Base-by-base conservation (phyloP, 2,888 invertebrate genomes). In the Mesopsocus fuscifrons region DNA sequence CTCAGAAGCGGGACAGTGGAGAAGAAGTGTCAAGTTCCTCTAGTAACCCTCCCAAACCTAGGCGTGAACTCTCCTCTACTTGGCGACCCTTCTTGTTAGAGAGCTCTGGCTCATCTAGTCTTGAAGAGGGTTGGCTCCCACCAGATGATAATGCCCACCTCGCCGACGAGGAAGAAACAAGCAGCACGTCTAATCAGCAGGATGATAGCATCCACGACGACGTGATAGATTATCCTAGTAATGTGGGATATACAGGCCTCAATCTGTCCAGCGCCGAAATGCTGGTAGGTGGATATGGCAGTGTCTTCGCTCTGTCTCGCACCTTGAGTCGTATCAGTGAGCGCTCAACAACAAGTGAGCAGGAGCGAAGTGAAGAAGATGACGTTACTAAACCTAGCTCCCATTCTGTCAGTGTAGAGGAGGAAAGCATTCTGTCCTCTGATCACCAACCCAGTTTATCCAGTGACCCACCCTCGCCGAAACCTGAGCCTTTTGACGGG, bases 261-360 rank as follows among this genome's bases (percentile, higher is more conserved):
- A 66, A 68, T 1, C 58, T 65, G 2, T 68, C 72, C 51, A 65
- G 69, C 1, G 66, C 74, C 1, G 81, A 80, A 55, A 41, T 44
- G 45, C 73, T 80, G 35, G 67, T 80, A 41, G 69, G 72, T 38
- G 77, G 76, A 6, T 80, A 79, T 53, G 77, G 51, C 22, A 71
- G 76, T 46, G 77, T 77, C 34, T 84, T 81, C 60, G 74, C 77
- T 1, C 56, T 78, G 17, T 75, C 76, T 0, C 69, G 87, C 34
- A 87, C 87, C 0, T 65, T 87, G 21, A 85, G 85, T 1, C 67
- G 87, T 48, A 88, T 88, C 55, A 87, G 85, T 1, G 88, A 88
- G 61, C 69, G 85, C 34, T 87, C 85, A 50, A 87, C 87, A 8
- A 83, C 84, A 9, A 85, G 85, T 0, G 85, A 85, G 57, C 85